phyloP scores from a whole-genome alignment of 1,140 invertebrate genomes.

The Caenorhabditis remanei region DNA sequence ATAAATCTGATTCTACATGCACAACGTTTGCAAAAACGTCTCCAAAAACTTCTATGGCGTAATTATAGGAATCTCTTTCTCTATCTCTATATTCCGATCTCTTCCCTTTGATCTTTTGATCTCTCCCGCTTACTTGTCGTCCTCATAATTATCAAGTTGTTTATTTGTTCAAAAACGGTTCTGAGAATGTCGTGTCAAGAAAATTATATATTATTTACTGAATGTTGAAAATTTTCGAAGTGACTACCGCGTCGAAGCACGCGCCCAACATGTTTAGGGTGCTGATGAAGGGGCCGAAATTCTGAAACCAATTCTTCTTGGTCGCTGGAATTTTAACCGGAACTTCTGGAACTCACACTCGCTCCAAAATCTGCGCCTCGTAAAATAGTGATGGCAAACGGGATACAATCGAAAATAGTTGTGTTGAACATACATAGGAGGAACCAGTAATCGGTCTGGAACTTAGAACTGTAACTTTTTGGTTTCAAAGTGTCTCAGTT shows the following conservation, averaged over 20 bases:
- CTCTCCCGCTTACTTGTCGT: neutral
- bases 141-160: constrained; percentile 9
- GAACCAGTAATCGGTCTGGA: constrained; percentile 28
- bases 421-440: constrained; percentile 31
- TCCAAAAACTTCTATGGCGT: constrained; percentile 5
- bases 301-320: neutral
- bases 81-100: neutral
- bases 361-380: neutral
- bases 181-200: neutral
- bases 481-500: too few relatives aligned
- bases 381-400: constrained; percentile 1
- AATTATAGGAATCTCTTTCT: constrained; percentile 33
- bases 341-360: neutral
- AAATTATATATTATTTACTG: neutral
- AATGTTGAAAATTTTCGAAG: constrained; percentile 19
- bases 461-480: too few relatives aligned
- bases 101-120: neutral
- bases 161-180: neutral
- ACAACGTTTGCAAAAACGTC: constrained; percentile 40
- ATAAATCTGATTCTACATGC: constrained; percentile 6
- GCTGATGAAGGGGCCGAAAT: constrained; percentile 19
- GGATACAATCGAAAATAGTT: constrained; percentile 1
- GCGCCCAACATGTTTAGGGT: constrained; percentile 20
- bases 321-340: neutral
- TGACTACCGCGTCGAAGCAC: constrained; percentile 17